A percentile compares a stretch with the other conserved stretches of the same genome.
Evolutionary conservation across 2,113 vertebrate species (phyloP).

Genomic region (Lepus timidus): DNA sequence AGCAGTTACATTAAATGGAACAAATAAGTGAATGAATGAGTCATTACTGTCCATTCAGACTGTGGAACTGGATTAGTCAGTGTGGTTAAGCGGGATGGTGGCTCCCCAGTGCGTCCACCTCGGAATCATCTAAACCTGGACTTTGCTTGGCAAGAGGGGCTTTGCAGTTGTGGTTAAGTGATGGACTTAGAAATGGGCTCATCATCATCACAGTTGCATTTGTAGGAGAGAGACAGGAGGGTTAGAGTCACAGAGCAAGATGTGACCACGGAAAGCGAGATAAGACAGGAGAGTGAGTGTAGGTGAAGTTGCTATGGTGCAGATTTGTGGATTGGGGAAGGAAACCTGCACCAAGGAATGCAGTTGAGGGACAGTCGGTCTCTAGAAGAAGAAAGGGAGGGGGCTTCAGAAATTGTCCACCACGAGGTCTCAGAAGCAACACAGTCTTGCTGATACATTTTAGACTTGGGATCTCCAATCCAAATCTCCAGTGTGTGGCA

Average conservation of each 20-base stretch:
- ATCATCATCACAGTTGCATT: neutral
- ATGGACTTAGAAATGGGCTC: no score
- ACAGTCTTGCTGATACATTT: neutral
- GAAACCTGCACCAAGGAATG: neutral
- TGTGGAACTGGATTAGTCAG: neutral
- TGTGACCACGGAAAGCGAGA: neutral
- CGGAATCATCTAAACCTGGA: neutral
- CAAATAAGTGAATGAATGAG: neutral
- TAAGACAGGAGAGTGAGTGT: neutral
- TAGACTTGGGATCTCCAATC: neutral
- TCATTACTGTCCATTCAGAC: neutral
- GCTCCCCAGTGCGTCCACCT: neutral
- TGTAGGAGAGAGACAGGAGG: neutral
- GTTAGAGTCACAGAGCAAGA: neutral
- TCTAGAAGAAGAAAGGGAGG: neutral
- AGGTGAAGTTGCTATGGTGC: neutral
- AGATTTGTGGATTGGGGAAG: neutral
- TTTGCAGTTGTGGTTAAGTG: neutral
- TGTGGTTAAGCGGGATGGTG: neutral
- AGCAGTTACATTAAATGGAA: neutral
- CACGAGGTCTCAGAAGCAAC: neutral
- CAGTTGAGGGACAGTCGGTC: rapidly evolving
- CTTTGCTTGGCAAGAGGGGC: neutral
- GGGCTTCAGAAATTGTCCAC: neutral
- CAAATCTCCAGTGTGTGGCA: no score